Evolutionary conservation across 2,888 invertebrate genomes (phyloP).

Genomic region (Heteromyza rotundicornis): DNA sequence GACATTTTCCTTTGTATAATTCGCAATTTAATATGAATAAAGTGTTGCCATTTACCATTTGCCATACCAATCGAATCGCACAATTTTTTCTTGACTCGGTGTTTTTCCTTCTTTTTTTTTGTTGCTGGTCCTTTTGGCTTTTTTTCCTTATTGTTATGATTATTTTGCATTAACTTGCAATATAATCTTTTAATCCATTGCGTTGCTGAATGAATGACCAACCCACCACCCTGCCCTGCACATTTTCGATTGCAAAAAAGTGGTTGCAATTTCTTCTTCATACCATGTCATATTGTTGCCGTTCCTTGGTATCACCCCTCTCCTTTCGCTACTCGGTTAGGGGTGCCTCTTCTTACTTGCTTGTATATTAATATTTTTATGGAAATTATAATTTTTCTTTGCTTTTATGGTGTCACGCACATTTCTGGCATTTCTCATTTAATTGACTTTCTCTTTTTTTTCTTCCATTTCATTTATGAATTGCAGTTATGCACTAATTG

Average conservation of each 20-base stretch:
- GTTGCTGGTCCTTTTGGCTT: too few species aligned
- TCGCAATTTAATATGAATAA: neutral
- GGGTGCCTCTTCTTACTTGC: too few species aligned
- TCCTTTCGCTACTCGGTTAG: too few species aligned
- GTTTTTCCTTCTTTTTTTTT: too few species aligned
- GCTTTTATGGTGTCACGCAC: conserved; percentile 21
- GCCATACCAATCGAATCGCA: neutral
- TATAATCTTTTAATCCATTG: conserved; percentile 26
- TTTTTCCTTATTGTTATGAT: conserved; percentile 9
- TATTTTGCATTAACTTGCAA: conserved; percentile 19
- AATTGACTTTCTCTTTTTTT: too few species aligned
- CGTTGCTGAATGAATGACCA: too few species aligned
- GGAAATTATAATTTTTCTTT: conserved; percentile 18
- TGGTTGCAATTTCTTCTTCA: conserved; percentile 18
- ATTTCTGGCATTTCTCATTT: too few species aligned
- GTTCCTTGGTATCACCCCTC: too few species aligned
- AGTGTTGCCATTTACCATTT: neutral
- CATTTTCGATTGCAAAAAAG: conserved; percentile 11
- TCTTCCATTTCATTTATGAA: too few species aligned
- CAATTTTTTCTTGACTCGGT: neutral
- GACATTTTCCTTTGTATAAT: neutral
- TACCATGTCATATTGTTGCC: too few species aligned
- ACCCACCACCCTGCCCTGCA: conserved; percentile 5
- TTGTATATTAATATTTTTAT: conserved; percentile 20
- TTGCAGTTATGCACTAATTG: too few species aligned